Percentiles rank a stretch among this genome's conserved stretches.
These are phyloP conservation scores for Deroplatys truncata DNA, from an alignment of 2,888 invertebrate genomes.

Conservation along the genomic window DNA sequence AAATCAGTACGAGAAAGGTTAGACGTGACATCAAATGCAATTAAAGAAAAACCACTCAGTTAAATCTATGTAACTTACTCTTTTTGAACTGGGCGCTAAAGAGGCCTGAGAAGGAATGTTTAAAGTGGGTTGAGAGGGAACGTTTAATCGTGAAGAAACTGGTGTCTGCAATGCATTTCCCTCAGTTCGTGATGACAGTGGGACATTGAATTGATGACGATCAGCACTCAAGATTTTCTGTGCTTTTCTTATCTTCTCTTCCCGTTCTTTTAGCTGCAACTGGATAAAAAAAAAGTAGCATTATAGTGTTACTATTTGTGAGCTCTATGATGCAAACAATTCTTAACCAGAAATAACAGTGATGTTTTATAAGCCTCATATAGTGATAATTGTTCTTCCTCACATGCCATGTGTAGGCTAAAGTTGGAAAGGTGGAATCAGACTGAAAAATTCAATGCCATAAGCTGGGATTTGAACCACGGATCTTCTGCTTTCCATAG, in stretches of 20 bases:
- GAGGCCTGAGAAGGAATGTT: neutral
- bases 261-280: conserved; percentile 56
- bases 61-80: neutral
- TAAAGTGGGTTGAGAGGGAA: no score
- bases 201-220: neutral
- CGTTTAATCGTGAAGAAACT: neutral
- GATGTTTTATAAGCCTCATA: no score
- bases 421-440: no score
- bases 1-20: neutral
- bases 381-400: no score
- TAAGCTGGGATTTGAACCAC: no score
- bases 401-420: no score
- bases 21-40: neutral
- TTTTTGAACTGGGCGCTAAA: neutral
- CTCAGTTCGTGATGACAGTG: neutral
- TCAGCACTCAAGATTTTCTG: conserved; percentile 51
- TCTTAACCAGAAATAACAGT: no score
- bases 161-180: neutral
- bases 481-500: no score
- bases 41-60: neutral
- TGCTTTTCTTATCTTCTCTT: conserved; percentile 57
- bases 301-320: no score
- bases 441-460: no score
- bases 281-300: conserved; percentile 29
- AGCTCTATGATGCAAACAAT: no score